Conservation (phyloP, 2,797 vertebrate species). For the Coccyzus lansbergi region DNA sequence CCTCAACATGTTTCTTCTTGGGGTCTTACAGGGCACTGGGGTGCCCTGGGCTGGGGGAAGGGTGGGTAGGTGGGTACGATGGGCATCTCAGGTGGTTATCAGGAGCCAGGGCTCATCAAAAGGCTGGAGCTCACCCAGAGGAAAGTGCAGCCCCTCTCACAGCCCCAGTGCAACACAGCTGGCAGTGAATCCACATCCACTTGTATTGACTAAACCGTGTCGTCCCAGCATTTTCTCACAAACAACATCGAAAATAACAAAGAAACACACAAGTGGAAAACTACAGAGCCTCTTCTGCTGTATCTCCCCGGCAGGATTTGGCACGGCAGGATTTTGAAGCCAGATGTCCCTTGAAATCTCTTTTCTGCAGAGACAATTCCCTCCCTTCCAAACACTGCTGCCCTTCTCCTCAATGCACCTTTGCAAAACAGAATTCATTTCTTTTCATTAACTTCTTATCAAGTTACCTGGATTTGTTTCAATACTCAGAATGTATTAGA, state of each 20-base stretch:
- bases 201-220: rapidly evolving
- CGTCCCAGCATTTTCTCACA: neutral
- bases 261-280: neutral
- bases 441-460: conserved; percentile 75
- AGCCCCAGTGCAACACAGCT: rapidly evolving
- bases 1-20: rapidly evolving
- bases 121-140: rapidly evolving
- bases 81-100: neutral
- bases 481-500: conserved; percentile 53
- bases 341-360: neutral
- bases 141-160: neutral
- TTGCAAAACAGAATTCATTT: conserved; percentile 65
- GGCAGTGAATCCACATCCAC: neutral
- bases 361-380: conserved; percentile 12
- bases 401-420: conserved; percentile 33
- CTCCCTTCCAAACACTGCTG: neutral
- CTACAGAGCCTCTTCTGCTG: neutral
- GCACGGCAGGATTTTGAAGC: neutral
- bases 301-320: neutral
- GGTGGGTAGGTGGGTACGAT: neutral
- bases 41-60: neutral
- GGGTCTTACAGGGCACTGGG: rapidly evolving
- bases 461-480: conserved; percentile 77
- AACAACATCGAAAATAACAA: neutral
- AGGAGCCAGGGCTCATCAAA: neutral